Conservation (phyloP, 2,797 vertebrate genomes). For the Petrocephalus sullivani region DNA sequence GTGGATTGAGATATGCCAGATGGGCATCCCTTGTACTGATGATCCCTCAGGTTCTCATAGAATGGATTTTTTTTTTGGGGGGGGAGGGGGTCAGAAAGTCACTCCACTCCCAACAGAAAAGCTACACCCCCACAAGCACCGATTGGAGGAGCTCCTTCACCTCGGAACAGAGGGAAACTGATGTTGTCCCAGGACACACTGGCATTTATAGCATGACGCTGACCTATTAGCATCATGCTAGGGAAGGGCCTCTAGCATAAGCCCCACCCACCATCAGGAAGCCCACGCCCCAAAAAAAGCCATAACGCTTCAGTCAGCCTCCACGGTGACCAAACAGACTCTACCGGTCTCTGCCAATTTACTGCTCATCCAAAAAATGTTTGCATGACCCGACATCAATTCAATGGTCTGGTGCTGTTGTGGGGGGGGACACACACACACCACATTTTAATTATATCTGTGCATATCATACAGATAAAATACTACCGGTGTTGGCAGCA, state of each 20-base stretch:
- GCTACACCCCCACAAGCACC: background rate
- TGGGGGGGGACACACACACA: slow-evolving; percentile 18
- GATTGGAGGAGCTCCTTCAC: background rate
- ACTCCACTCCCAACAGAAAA: background rate
- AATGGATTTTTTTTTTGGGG: background rate
- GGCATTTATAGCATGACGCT: background rate
- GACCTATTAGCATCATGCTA: background rate
- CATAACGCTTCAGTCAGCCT: background rate
- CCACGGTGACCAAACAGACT: background rate
- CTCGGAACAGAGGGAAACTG: background rate
- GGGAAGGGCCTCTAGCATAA: background rate
- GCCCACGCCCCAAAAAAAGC: background rate
- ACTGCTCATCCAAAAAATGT: background rate
- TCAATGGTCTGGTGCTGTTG: slow-evolving; percentile 17
- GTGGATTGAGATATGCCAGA: background rate
- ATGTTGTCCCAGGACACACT: background rate
- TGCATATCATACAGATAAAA: slow-evolving; percentile 49
- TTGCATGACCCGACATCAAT: background rate
- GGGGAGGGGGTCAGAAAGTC: background rate
- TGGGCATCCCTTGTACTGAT: background rate
- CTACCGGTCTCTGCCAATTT: background rate
- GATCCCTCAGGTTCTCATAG: background rate
- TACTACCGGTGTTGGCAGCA: slow-evolving; percentile 35
- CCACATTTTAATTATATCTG: slow-evolving; percentile 47
- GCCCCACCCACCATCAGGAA: background rate